phyloP scores from a whole-genome alignment of 2,888 invertebrate species.

The Dryocosmus kuriphilus region DNA sequence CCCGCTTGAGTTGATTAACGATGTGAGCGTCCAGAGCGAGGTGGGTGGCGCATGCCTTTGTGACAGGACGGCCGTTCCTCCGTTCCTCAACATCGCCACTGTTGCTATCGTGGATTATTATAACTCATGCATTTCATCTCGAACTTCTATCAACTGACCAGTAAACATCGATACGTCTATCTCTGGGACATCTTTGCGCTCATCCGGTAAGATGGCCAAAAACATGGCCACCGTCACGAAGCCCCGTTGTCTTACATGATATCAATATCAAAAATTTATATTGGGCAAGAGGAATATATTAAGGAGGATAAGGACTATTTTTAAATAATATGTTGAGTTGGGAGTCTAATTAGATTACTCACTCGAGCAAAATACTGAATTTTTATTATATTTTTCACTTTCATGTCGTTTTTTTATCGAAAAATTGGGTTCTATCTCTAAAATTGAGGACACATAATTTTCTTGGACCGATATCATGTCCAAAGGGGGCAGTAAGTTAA shows the following conservation, averaged over 20 bases:
- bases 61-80: conserved; percentile 75
- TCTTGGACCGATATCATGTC: too few species aligned
- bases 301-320: not conserved
- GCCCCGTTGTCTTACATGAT: conserved; percentile 8
- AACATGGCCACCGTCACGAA: conserved; percentile 6
- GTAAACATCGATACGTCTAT: conserved; percentile 57
- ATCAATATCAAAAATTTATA: not conserved
- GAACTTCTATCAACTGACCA: conserved; percentile 61
- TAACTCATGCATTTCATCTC: conserved; percentile 71
- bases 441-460: too few species aligned
- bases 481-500: too few species aligned
- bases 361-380: too few species aligned
- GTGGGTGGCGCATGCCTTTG: conserved; percentile 78
- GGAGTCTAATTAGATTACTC: not conserved
- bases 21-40: conserved; percentile 74
- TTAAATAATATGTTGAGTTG: not conserved
- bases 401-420: too few species aligned
- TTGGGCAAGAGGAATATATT: not conserved
- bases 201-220: not conserved
- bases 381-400: too few species aligned
- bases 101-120: conserved; percentile 67
- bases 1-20: conserved; percentile 77
- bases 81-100: conserved; percentile 75
- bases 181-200: conserved; percentile 45
- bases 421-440: too few species aligned